Base-by-base conservation (phyloP, 2,797 vertebrate species). In the Coluber constrictor region DNA sequence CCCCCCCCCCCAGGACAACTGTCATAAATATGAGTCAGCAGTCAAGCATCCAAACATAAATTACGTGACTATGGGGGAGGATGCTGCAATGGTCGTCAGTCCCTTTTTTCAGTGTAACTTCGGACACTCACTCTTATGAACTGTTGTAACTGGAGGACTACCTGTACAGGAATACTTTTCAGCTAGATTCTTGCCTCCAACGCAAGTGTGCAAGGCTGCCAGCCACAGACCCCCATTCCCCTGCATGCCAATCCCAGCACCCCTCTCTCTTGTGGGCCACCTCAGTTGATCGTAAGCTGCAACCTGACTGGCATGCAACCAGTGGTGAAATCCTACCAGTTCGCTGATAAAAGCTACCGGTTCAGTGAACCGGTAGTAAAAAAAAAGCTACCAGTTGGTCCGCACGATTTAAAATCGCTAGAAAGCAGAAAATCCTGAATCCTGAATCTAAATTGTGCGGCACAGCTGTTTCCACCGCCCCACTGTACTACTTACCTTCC, bases 271-370 rank as follows among this genome's bases (percentile, higher is more conserved):
- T 61, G 16, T 9, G 18, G 32, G 16, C 32, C 70, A 20, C 16
- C 32, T 74, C 70, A 37, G 70, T 18, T 10, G 70, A 16, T 0
- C 0, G n/a, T 37, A 37, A 74, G 70, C 16, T 20, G 3, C 70
- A 1, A 3, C 7, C 32, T 20, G 70, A 18, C 0, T 20, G 32
- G n/a, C 32, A 37, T 3, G 0, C 15, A 18, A 9, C 3, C n/a
- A 54, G 51, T 54, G 51, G 51, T 54, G 51, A 54, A 54, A 54
- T 54, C 51, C 51, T 54, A 54, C 9, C 9, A 9, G 8, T 54
- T 54, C 9, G 1, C 51, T 51, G 47, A 51, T 51, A 54, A 54
- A 54, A 54, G 8, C 51, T 54, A 54, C 51, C 9, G n/a, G n/a
- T n/a, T n/a, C n/a, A n/a, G n/a, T n/a, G n/a, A n/a, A n/a, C n/a